phyloP scores from a whole-genome alignment of 2,797 vertebrate species.

The Morus bassanus region DNA sequence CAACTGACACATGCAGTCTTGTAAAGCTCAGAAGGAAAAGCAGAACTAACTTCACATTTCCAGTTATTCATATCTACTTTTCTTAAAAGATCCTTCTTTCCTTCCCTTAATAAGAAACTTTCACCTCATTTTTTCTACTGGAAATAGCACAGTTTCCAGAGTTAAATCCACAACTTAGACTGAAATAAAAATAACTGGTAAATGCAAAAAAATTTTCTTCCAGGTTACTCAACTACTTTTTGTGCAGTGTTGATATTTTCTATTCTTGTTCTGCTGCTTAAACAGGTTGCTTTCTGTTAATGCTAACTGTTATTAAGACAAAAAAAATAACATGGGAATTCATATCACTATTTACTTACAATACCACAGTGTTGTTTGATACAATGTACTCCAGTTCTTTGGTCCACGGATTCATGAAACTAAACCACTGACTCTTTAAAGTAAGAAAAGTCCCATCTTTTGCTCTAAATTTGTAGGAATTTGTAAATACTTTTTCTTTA shows the following conservation, averaged over 20 bases:
- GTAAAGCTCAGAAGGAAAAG: not conserved
- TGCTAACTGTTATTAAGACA: not conserved
- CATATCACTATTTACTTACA: constrained; percentile 82
- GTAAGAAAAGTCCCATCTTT: constrained; percentile 92
- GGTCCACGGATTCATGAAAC: constrained; percentile 98
- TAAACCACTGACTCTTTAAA: constrained; percentile 95
- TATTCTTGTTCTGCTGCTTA: not conserved
- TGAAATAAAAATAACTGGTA: not conserved
- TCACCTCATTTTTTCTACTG: not conserved
- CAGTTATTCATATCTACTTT: not conserved
- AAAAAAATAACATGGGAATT: not conserved
- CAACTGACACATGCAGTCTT: not conserved
- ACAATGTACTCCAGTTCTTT: constrained; percentile 98
- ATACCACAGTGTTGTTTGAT: constrained; percentile 93
- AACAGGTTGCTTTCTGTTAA: not conserved
- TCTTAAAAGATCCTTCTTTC: not conserved
- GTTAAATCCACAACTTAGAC: not conserved
- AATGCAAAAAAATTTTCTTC: not conserved
- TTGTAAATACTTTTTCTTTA: constrained; percentile 93
- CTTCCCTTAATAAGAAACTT: not conserved
- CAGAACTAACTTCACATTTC: not conserved
- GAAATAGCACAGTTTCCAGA: not conserved
- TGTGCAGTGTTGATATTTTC: not conserved
- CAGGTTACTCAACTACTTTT: not conserved
- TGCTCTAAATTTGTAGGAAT: constrained; percentile 93